Evolutionary conservation across 2,888 invertebrate species (phyloP).

Genomic region (Caenorhabditis imperialis): DNA sequence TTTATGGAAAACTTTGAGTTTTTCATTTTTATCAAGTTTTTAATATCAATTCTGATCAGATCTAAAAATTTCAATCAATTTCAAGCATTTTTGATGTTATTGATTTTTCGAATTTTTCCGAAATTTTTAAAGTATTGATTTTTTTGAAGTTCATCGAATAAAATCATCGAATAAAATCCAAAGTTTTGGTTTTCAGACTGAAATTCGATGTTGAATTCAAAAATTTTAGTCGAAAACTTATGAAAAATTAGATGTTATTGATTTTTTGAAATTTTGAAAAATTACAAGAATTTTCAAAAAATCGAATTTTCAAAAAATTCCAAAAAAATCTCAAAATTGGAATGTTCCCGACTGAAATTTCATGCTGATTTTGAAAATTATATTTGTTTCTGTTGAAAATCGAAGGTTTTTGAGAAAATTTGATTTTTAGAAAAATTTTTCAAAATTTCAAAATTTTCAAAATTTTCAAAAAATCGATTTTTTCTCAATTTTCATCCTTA

Average conservation of each 20-base stretch:
- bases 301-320: neutral
- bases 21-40: too few species aligned
- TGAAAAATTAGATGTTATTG: too few species aligned
- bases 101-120: too few species aligned
- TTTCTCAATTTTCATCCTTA: neutral
- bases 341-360: constrained; percentile 22
- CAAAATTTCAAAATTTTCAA: neutral
- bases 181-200: too few species aligned
- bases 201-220: too few species aligned
- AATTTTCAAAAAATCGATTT: neutral
- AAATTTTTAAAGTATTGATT: too few species aligned
- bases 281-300: neutral
- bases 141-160: too few species aligned
- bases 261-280: neutral
- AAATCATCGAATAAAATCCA: too few species aligned
- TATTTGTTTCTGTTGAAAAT: neutral
- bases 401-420: neutral
- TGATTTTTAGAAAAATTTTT: neutral
- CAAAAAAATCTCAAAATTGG: constrained; percentile 7
- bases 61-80: too few species aligned
- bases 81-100: too few species aligned
- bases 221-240: neutral
- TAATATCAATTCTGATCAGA: too few species aligned
- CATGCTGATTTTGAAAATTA: constrained; percentile 14
- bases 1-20: too few species aligned